Evolutionary conservation across 2,888 invertebrate species (phyloP), one percentile per base, ranked within the genome.

Genomic region (Doris montereyensis): DNA sequence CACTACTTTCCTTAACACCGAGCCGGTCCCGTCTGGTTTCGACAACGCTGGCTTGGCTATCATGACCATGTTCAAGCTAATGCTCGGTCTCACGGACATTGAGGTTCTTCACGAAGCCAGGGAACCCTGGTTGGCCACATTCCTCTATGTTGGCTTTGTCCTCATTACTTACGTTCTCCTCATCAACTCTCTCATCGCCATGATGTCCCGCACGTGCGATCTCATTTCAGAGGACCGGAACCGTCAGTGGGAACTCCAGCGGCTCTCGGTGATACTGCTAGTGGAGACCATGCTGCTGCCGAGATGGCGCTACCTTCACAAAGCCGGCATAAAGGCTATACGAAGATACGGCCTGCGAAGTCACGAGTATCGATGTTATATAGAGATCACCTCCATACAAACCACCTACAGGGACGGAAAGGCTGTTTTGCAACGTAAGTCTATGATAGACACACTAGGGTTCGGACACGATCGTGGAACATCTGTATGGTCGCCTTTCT

Each of bases 181-280:
- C 85, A 76, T 88, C 13, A 88, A 88, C 81, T 84, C 86, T 0
- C 83, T 88, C 32, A 87, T 88, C 28, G 88, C 88, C 5, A 86
- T 88, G 86, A 86, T 88, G 86, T 86, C 88, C 71, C 86, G 86
- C 79, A 87, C 87, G 17, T 87, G 86, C 72, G 82, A 83, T 0
- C 76, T 86, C 8, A 85, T 87, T 1, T 83, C 84, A 1, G 81
- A 85, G 35, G 85, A 87, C 80, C 71, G 76, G 13, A 2, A 74
- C 26, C 67, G 62, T 21, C 79, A 79, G 71, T 76, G 76, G 73
- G 67, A 77, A 41, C 68, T 79, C 13, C 81, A 81, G 70, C 62
- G 68, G 1, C 74, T 81, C 28, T 79, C 77, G 0, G 77, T 79
- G 24, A 57, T 81, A n/a, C 70, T 79, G 8, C 28, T 81, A 26